Conservation (phyloP, 1,140 invertebrate genomes). For the Sarcophaga peregrina region DNA sequence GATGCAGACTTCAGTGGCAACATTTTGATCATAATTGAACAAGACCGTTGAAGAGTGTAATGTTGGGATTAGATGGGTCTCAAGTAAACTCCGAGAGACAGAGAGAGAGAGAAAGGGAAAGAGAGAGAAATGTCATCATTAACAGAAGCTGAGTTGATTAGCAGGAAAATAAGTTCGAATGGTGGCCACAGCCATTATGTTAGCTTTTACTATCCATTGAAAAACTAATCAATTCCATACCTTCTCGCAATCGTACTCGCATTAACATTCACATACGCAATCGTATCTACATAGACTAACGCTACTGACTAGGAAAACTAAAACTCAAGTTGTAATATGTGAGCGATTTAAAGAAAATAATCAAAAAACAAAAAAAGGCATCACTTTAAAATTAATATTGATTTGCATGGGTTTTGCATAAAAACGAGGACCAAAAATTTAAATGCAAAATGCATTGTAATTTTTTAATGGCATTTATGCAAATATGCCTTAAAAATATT, state of each 20-base stretch:
- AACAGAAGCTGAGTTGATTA: slow-evolving; percentile 10
- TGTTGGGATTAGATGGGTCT: not conserved
- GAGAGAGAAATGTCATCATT: slow-evolving; percentile 7
- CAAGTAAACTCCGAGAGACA: not conserved
- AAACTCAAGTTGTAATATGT: too few relatives aligned
- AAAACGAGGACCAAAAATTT: too few relatives aligned
- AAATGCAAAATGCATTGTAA: too few relatives aligned
- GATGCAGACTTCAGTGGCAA: not conserved
- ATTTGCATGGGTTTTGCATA: too few relatives aligned
- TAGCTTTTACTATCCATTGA: not conserved
- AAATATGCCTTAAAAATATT: too few relatives aligned
- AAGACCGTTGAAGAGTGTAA: not conserved
- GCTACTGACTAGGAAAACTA: too few relatives aligned
- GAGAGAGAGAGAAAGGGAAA: too few relatives aligned
- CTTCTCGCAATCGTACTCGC: too few relatives aligned
- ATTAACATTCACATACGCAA: not conserved
- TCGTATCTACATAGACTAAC: not conserved
- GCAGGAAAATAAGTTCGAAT: not conserved
- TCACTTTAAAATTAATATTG: too few relatives aligned
- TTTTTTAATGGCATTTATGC: too few relatives aligned
- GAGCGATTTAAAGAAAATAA: too few relatives aligned
- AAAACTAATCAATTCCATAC: not conserved
- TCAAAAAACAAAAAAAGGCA: too few relatives aligned
- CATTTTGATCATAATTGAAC: not conserved
- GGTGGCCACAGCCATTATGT: slow-evolving; percentile 2